phyloP scores from a whole-genome alignment of 1,140 invertebrate genomes.

The Ridgeia piscesae region DNA sequence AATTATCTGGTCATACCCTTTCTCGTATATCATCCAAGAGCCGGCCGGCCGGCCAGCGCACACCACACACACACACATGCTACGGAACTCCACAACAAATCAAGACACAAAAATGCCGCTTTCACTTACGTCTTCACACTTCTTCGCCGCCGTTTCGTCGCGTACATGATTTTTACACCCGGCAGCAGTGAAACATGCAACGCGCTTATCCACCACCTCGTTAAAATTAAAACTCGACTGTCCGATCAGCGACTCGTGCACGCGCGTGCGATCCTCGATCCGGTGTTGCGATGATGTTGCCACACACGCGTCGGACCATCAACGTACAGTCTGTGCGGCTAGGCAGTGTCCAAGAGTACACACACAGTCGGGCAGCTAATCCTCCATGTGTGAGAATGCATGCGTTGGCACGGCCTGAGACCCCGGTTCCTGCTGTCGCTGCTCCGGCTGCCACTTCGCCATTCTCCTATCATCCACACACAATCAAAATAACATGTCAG shows the following conservation, averaged over 20 bases:
- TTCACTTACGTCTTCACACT: conserved; percentile 85
- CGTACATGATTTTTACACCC: conserved; percentile 69
- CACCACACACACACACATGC: too few relatives aligned
- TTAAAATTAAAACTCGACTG: not conserved
- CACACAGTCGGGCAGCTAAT: not conserved
- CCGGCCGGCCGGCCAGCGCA: too few relatives aligned
- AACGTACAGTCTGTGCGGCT: not conserved
- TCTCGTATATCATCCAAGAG: not conserved
- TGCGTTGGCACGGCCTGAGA: not conserved
- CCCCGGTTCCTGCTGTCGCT: not conserved
- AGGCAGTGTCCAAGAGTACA: not conserved
- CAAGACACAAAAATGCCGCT: not conserved
- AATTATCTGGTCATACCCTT: not conserved
- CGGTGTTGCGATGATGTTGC: not conserved
- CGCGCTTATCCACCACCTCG: not conserved
- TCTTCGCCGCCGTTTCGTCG: conserved; percentile 84
- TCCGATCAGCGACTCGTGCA: not conserved
- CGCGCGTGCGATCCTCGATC: not conserved
- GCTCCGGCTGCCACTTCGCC: not conserved
- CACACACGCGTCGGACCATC: not conserved
- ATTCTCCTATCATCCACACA: not conserved
- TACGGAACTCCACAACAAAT: not conserved
- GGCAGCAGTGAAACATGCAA: not conserved
- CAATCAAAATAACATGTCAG: conserved; percentile 6
- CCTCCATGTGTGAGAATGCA: not conserved